Conservation (phyloP, 92 coral and sea anemone genomes). For the Parazoanthus atlanticus region DNA sequence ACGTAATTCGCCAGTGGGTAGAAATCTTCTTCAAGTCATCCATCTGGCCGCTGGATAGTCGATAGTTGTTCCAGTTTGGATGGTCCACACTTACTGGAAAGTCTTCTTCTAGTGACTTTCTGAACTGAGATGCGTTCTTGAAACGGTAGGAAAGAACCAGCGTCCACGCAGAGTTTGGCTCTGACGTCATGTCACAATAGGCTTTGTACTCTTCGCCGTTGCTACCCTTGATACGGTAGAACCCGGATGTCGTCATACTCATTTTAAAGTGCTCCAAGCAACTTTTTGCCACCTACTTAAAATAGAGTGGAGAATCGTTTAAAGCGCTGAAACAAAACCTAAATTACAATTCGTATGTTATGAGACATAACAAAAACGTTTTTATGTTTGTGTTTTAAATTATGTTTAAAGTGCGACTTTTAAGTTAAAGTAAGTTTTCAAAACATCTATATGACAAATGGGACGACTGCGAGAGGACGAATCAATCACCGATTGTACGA, state of each 20-base stretch:
- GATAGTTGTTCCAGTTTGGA: slow-evolving; percentile 41
- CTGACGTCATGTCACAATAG: slow-evolving; percentile 42
- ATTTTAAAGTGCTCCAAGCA: slow-evolving; percentile 15
- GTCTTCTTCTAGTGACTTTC: not conserved
- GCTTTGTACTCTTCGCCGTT: slow-evolving; percentile 6
- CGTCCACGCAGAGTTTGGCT: slow-evolving; percentile 19
- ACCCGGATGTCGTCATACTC: slow-evolving; percentile 20
- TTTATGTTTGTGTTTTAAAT: too few species aligned
- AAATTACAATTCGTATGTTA: too few species aligned
- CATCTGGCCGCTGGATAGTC: slow-evolving; percentile 4
- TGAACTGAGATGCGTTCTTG: not conserved
- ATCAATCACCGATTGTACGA: too few species aligned
- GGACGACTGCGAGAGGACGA: too few species aligned
- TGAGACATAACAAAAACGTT: too few species aligned
- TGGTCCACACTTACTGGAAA: not conserved
- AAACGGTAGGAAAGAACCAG: slow-evolving; percentile 37
- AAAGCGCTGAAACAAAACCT: too few species aligned
- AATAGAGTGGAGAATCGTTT: too few species aligned
- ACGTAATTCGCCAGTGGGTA: slow-evolving; percentile 42
- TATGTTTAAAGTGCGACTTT: too few species aligned
- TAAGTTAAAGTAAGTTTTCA: too few species aligned
- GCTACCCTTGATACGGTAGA: slow-evolving; percentile 19
- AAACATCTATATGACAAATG: too few species aligned
- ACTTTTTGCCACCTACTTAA: slow-evolving; percentile 21
- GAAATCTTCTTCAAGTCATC: slow-evolving; percentile 7